These are phyloP conservation scores for Nemoura dubitans DNA, from an alignment of 2,888 invertebrate species.

Conservation along the genomic window DNA sequence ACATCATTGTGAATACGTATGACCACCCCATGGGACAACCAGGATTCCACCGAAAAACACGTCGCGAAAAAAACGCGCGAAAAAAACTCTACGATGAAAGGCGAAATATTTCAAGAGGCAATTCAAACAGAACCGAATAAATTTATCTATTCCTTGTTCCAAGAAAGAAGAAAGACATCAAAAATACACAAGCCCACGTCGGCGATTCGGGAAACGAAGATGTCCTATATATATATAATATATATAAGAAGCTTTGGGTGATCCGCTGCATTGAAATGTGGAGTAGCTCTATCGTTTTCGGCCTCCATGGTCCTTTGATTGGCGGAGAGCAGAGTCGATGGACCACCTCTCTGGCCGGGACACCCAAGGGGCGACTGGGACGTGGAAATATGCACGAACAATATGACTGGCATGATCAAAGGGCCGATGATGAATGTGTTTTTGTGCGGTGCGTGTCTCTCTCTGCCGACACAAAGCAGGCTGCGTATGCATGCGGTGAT, in stretches of 20 bases:
- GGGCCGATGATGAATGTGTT: no score
- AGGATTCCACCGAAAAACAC: neutral
- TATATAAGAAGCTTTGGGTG: neutral
- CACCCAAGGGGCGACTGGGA: neutral
- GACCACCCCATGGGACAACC: neutral
- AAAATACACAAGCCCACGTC: neutral
- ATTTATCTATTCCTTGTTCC: conserved; percentile 12
- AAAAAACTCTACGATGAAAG: neutral
- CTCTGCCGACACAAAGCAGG: no score
- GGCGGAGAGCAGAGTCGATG: neutral
- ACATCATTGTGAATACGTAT: neutral
- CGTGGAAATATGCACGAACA: no score
- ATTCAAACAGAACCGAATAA: neutral
- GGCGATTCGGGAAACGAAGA: neutral
- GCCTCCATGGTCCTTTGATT: neutral
- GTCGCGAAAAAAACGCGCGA: neutral
- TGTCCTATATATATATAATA: neutral
- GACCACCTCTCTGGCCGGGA: neutral
- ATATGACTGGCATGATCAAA: no score
- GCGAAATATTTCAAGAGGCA: neutral
- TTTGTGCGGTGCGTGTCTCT: no score
- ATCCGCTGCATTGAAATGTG: neutral
- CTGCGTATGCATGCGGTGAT: no score
- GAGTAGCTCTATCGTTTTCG: neutral
- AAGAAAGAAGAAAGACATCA: neutral